These are phyloP conservation scores for Dinocampus coccinellae DNA, from an alignment of 2,888 invertebrate species.

Conservation along the genomic window DNA sequence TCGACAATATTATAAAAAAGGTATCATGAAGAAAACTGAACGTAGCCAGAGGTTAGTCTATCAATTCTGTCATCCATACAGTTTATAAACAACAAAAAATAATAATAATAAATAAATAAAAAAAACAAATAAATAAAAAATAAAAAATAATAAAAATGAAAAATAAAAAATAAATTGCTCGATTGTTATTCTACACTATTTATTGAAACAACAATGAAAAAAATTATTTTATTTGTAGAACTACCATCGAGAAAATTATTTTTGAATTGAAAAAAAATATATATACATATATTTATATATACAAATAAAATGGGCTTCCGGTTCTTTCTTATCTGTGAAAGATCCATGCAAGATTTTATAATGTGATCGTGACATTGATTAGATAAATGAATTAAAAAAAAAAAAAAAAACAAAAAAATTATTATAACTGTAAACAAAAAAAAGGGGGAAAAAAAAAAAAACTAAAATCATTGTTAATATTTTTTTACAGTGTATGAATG, in stretches of 20 bases:
- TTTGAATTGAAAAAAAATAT: background rate
- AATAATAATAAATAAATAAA: background rate
- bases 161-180: constrained; percentile 38
- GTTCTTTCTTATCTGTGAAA: constrained; percentile 44
- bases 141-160: too few relatives aligned
- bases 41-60: constrained; percentile 98
- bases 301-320: constrained; percentile 40
- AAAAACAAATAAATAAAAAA: background rate
- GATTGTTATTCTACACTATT: constrained; percentile 33
- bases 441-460: too few relatives aligned
- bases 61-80: constrained; percentile 97
- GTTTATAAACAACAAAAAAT: constrained; percentile 82
- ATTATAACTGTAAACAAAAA: constrained; percentile 2
- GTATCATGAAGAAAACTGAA: constrained; percentile 99
- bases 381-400: constrained; percentile 25
- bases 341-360: constrained; percentile 34
- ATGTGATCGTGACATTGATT: constrained; percentile 29
- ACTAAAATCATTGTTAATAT: constrained; percentile 14
- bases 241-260: constrained; percentile 36
- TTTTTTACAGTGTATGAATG: background rate
- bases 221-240: constrained; percentile 20
- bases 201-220: constrained; percentile 27
- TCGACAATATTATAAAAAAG: constrained; percentile 99
- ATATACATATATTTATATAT: too few relatives aligned
- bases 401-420: too few relatives aligned